Evolutionary conservation across 2,888 invertebrate genomes (phyloP), one percentile per base, ranked within the genome.

Genomic region (Drosophila prolongata): DNA sequence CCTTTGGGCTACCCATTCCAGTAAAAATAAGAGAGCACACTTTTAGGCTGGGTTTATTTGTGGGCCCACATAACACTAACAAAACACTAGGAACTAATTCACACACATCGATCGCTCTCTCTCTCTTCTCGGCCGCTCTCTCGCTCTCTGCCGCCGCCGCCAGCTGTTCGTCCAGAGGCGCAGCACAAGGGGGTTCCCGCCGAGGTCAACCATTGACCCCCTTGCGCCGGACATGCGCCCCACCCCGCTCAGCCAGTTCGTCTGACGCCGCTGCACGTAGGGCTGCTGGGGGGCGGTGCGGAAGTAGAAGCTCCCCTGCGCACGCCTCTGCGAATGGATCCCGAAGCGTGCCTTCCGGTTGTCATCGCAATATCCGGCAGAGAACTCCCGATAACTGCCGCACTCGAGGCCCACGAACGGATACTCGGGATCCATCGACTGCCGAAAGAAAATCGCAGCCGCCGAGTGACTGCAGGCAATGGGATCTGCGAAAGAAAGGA

Each of bases 381-480:
- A 8, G 61, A 81, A 92, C 47, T 82, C 75, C 5, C 61, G 72
- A 75, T 90, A 91, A 68, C 80, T 90, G n/a, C 68, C 76, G 76
- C 92, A 92, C n/a, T 91, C 76, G 30, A 78, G 75, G 30, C 92
- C 92, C 49, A 90, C 78, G 60, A 91, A 92, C 0, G 88, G 85
- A 40, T 85, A 89, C 53, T 78, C 76, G 11, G 90, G 91, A 68
- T 92, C 86, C 91, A 92, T 90, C 6, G 92, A 92, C 38, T 90
- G 89, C 55, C 90, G 89, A 61, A 92, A 92, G 80, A 91, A 92
- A 24, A 91, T 83, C 10, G 91, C 90, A 5, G 91, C 91, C 57
- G 91, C 79, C 3, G 90, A 87, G 70, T 92, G 92, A 44, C 92
- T 92, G 77, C 92, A 92, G 40, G 90, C 80, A 49, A 92, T 80